Conservation (phyloP, 2,888 invertebrate species). For the Itoplectis maculator region DNA sequence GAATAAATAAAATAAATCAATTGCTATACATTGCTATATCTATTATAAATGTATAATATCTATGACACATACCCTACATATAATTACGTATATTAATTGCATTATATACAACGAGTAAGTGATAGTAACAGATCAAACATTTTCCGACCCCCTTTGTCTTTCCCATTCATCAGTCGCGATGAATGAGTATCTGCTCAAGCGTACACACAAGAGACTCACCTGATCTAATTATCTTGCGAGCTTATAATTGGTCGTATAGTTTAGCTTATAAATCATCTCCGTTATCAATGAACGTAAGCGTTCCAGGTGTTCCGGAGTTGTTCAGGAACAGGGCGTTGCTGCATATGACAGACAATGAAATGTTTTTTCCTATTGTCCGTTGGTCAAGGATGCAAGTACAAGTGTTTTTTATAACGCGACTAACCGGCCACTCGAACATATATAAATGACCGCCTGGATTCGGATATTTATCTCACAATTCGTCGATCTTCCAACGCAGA, state of each 20-base stretch:
- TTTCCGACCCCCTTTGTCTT: neutral
- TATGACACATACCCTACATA: neutral
- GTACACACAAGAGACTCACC: too few species aligned
- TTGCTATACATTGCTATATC: neutral
- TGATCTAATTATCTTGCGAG: too few species aligned
- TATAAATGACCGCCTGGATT: neutral
- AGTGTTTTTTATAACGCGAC: slow-evolving; percentile 9
- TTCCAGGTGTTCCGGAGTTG: neutral
- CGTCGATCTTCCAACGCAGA: slow-evolving; percentile 18
- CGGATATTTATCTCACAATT: slow-evolving; percentile 20
- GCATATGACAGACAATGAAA: neutral
- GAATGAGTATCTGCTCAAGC: too few species aligned
- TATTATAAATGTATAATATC: neutral
- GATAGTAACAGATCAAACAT: neutral
- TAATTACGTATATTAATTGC: too few species aligned
- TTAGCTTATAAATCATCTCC: neutral
- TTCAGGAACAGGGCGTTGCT: neutral
- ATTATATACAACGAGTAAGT: neutral
- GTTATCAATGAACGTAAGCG: slow-evolving; percentile 5
- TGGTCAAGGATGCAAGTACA: slow-evolving; percentile 25
- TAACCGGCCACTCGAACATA: neutral
- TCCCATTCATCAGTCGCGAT: neutral
- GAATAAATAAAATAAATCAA: neutral
- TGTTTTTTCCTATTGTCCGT: slow-evolving; percentile 11
- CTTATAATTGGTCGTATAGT: neutral